A percentile compares a stretch with the other conserved stretches of the same genome.
These are phyloP conservation scores for Eremophila alpestris DNA, from an alignment of 2,797 vertebrate species.

Conservation along the genomic window DNA sequence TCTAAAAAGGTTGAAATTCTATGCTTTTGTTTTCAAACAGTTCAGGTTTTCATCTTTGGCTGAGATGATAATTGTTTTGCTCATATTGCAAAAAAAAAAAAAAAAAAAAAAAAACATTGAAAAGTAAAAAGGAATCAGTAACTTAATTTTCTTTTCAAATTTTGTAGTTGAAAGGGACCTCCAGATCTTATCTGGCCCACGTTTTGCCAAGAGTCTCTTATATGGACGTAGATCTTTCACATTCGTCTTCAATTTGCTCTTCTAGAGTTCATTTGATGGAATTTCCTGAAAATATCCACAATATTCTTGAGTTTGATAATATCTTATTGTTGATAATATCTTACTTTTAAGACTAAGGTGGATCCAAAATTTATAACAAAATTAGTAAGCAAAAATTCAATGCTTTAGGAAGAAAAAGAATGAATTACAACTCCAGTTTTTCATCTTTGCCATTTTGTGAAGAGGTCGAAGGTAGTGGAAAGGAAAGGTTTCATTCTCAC, in stretches of 20 bases:
- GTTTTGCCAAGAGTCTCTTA: not conserved
- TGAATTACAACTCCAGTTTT: not conserved
- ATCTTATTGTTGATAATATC: not conserved
- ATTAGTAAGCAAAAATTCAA: not conserved
- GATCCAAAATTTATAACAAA: not conserved
- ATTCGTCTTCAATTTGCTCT: not conserved
- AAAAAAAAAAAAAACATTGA: not conserved
- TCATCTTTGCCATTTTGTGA: not conserved
- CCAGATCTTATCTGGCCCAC: not conserved
- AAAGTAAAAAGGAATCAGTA: not conserved
- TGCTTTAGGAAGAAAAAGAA: not conserved
- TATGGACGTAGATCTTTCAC: not conserved
- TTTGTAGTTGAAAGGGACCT: not conserved
- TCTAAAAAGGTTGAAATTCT: not conserved
- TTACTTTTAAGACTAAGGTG: not conserved
- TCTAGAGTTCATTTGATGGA: not conserved
- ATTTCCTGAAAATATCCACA: not conserved
- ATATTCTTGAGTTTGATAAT: not conserved
- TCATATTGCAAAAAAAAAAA: not conserved
- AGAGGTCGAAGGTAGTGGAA: not conserved
- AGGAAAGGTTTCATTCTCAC: not conserved
- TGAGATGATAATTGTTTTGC: not conserved
- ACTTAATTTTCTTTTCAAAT: not conserved
- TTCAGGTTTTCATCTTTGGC: not conserved
- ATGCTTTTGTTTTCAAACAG: not conserved